Evolutionary conservation across 2,113 vertebrate genomes (phyloP), one percentile per base, ranked within the genome.

Genomic region (Corapipo altera): DNA sequence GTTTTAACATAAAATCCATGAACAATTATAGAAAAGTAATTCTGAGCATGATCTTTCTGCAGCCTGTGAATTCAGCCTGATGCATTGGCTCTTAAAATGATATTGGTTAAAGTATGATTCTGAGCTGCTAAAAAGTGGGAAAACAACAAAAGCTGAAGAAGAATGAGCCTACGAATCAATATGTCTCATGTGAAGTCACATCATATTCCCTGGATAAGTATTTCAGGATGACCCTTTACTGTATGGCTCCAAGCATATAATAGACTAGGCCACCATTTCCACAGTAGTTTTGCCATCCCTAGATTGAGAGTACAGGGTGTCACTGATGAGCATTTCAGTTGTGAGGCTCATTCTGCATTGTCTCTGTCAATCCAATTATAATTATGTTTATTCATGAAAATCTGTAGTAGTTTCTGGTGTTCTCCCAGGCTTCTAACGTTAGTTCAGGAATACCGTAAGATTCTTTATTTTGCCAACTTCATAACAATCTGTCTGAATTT

Each of bases 381-480:
- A 91, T 92, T 84, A 94, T 94, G 88, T 96, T 95, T 93, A 95
- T 95, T 93, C 91, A 97, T 97, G 95, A 97, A 92, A 96, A 97
- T 96, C 95, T 97, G 88, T 92, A 89, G 79, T 66, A 64, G 79
- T 80, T 95, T 90, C 80, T 92, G 81, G 78, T 94, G 55, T 72
- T 95, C 71, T 91, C 86, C 48, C 51, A 86, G 58, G 92, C 71
- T 92, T 94, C 94, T 96, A 96, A 91, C 85, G 85, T 93, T 93
- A 95, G 76, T 91, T 59, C 79, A 96, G 90, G 81, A 92, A 78
- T 91, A 91, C 94, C 76, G 23, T 71, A 84, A 90, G 76, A 88
- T 52, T 83, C 75, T 86, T 96, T 91, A 91, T 94, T 97, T 96
- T 96, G 80, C 89, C 92, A 95, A n/a, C 44, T 95, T 88, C 69